Conservation (phyloP, 2,888 invertebrate species). For the Drosophila incognita region DNA sequence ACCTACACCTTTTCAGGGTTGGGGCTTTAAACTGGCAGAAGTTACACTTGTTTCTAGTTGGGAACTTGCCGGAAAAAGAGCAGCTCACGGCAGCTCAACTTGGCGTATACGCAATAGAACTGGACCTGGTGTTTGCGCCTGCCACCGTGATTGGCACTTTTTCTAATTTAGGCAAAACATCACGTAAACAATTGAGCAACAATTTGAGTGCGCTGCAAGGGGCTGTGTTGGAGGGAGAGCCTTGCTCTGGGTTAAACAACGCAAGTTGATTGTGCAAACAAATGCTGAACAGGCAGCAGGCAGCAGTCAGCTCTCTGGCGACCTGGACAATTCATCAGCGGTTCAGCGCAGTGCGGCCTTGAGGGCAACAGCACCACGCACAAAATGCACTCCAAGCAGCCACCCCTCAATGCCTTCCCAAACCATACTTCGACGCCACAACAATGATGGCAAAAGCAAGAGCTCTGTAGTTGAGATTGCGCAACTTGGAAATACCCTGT, state of each 20-base stretch:
- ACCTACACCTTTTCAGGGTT: neutral
- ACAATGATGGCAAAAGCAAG: conserved; percentile 14
- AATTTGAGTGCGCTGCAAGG: conserved; percentile 37
- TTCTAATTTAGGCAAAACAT: conserved; percentile 77
- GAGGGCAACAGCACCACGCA: conserved; percentile 63
- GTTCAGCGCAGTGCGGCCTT: conserved; percentile 55
- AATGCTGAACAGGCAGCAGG: conserved; percentile 9
- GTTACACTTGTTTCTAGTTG: conserved; percentile 60
- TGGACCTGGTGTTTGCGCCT: conserved; percentile 24
- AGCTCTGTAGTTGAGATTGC: neutral
- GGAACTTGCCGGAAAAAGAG: conserved; percentile 16
- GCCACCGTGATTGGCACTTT: conserved; percentile 42
- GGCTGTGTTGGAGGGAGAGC: neutral
- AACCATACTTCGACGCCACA: neutral
- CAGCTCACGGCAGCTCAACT: conserved; percentile 22
- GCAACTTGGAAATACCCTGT: neutral
- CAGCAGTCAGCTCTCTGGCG: conserved; percentile 9
- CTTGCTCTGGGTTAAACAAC: conserved; percentile 6
- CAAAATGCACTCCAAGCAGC: conserved; percentile 59
- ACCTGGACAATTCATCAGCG: conserved; percentile 66
- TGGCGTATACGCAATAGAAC: conserved; percentile 56
- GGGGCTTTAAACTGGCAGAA: conserved; percentile 36
- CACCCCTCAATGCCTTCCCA: neutral
- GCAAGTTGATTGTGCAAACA: conserved; percentile 53
- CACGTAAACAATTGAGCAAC: conserved; percentile 80